phyloP scores from a whole-genome alignment of 2,888 invertebrate species.

The Biston betularia region DNA sequence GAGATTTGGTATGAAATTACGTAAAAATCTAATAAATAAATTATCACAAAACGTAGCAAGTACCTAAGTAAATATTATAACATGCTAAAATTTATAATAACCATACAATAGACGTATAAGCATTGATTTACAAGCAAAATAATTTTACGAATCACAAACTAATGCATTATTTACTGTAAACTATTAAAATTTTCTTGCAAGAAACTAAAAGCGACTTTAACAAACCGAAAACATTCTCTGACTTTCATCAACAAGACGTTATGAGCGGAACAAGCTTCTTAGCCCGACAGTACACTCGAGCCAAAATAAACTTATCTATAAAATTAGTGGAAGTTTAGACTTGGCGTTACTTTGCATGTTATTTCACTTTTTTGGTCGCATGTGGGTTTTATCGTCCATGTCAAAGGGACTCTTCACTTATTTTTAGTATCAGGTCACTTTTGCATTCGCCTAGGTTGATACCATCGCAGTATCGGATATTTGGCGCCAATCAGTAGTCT shows the following conservation, averaged over 20 bases:
- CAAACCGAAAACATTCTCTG: constrained; percentile 4
- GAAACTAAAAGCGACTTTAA: not conserved
- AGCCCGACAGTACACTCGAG: not conserved
- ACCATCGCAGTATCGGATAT: too few relatives aligned
- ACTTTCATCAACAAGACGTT: not conserved
- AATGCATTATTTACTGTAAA: constrained; percentile 1
- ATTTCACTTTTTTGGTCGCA: too few relatives aligned
- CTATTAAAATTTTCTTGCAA: not conserved
- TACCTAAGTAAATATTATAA: not conserved
- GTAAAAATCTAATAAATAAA: too few relatives aligned
- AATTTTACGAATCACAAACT: not conserved
- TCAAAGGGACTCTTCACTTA: not conserved
- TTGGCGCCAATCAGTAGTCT: too few relatives aligned
- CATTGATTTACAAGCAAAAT: constrained; percentile 1
- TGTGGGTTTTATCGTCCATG: too few relatives aligned
- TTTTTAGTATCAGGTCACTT: too few relatives aligned
- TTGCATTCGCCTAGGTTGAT: too few relatives aligned
- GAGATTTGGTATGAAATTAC: too few relatives aligned
- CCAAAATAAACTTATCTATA: not conserved
- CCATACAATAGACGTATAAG: not conserved
- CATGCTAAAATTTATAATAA: not conserved
- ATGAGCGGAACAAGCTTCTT: not conserved
- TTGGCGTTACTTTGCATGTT: too few relatives aligned
- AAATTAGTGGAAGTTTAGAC: not conserved
- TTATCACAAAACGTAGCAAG: too few relatives aligned